Evolutionary conservation across 2,797 vertebrate species (phyloP), one percentile per base, ranked within the genome.

Genomic region (Fringilla coelebs): DNA sequence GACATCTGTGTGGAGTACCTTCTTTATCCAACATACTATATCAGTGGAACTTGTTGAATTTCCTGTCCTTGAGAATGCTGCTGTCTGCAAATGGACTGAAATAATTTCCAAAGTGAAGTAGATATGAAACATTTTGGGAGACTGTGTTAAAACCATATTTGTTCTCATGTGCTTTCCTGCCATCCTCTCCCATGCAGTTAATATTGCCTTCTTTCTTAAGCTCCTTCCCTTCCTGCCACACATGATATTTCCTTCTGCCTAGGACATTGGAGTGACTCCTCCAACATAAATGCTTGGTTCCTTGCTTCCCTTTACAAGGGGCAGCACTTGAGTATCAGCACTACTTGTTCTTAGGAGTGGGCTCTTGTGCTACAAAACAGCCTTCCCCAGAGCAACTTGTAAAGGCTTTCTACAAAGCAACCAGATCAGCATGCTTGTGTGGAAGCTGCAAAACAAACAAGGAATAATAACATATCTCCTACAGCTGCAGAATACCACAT

Each of bases 391-490:
- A 24, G 13, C 2, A 15, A 51, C 43, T 88, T 62, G 31, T 43
- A 84, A 86, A 80, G 34, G 48, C 43, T 78, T 86, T 79, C 83
- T 67, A 34, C 34, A 82, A 73, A 94, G 22, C 54, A 75, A 36
- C 20, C 65, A 63, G 32, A 34, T 65, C 62, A 81, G 40, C 26
- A 43, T 3, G 11, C 36, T 79, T 1, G 1, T 66, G 75, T 0
- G 1, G 72, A 90, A 95, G 72, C 65, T 87, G 48, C 78, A 88
- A 78, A 92, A 79, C 45, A 93, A 96, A 85, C 63, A 94, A 71
- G 63, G 41, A 74, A 74, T 48, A 70, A 92, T 43, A 81, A 71
- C 19, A 0, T 40, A 74, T 90, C 45, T 90, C 65, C 54, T 58
- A 65, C 68, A 80, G 57, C n/a, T 95, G 89, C 68, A 83, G 93